A percentile compares a stretch with the other conserved stretches of the same genome.
These are phyloP conservation scores for Palythoa grandis DNA, from an alignment of 92 coral and sea anemone species.

Conservation along the genomic window DNA sequence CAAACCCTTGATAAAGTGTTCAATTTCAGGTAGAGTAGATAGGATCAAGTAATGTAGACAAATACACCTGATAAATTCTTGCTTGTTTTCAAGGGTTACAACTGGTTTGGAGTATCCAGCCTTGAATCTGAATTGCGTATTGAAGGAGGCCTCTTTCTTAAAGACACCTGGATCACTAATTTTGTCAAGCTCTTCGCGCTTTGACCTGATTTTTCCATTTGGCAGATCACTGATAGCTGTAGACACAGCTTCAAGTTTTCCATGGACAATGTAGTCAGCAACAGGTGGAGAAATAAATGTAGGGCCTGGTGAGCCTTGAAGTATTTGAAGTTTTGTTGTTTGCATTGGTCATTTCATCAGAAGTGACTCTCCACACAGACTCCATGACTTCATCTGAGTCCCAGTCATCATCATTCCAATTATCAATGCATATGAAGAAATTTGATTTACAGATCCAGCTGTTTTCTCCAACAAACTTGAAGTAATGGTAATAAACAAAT, in stretches of 20 bases:
- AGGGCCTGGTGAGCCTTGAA: conserved; percentile 72
- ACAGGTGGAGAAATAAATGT: conserved; percentile 60
- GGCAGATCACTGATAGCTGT: conserved; percentile 52
- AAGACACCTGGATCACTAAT: conserved; percentile 52
- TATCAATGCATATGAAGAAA: conserved; percentile 66
- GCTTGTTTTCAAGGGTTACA: conserved; percentile 58
- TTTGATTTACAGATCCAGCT: conserved; percentile 42
- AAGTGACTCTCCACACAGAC: background rate
- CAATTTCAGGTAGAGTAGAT: conserved; percentile 63
- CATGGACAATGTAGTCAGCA: conserved; percentile 61
- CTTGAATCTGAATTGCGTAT: conserved; percentile 56
- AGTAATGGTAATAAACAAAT: too few relatives aligned
- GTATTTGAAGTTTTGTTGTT: conserved; percentile 23
- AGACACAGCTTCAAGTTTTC: conserved; percentile 62
- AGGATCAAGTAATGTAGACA: conserved; percentile 56
- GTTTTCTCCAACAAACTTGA: too few relatives aligned
- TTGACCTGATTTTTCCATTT: conserved; percentile 56
- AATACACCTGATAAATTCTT: conserved; percentile 60
- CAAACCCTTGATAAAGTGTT: conserved; percentile 66
- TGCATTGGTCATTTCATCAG: conserved; percentile 18
- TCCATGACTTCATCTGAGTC: conserved; percentile 29
- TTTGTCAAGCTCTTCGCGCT: conserved; percentile 51
- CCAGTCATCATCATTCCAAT: conserved; percentile 30
- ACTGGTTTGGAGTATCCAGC: conserved; percentile 61
- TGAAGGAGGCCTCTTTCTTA: conserved; percentile 65